Percentiles rank a stretch among this genome's conserved stretches.
These are phyloP conservation scores for Embidobia sp. DNA, from an alignment of 2,888 invertebrate genomes.

Conservation along the genomic window DNA sequence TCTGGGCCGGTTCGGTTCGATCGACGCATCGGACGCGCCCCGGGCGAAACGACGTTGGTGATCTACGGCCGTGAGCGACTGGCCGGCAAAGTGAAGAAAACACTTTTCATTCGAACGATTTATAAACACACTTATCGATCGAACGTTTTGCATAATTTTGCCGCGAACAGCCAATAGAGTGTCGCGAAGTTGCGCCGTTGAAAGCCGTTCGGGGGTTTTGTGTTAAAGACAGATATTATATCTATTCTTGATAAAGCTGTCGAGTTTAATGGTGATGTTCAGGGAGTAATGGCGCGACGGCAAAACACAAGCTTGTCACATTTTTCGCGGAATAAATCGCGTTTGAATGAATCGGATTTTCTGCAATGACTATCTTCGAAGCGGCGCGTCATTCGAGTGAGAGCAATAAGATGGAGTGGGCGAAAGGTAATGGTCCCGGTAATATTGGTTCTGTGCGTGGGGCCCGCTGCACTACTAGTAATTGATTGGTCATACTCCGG, in stretches of 20 bases:
- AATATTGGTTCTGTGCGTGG: slow-evolving; percentile 79
- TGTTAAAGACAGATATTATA: slow-evolving; percentile 32
- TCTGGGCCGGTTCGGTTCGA: slow-evolving; percentile 70
- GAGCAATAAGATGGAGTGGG: slow-evolving; percentile 73
- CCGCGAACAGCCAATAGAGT: background rate
- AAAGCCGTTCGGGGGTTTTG: slow-evolving; percentile 6
- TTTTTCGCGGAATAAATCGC: slow-evolving; percentile 53
- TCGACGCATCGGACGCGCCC: slow-evolving; percentile 74
- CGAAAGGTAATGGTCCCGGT: slow-evolving; percentile 79
- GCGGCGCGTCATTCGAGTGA: slow-evolving; percentile 49
- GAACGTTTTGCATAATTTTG: slow-evolving; percentile 38
- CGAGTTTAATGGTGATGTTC: slow-evolving; percentile 36
- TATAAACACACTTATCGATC: slow-evolving; percentile 48
- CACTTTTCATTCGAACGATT: slow-evolving; percentile 36
- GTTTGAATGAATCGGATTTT: slow-evolving; percentile 33
- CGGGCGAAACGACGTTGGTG: slow-evolving; percentile 78
- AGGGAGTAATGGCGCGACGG: slow-evolving; percentile 27
- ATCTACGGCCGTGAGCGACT: slow-evolving; percentile 70
- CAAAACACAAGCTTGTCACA: slow-evolving; percentile 43
- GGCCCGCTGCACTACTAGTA: slow-evolving; percentile 81
- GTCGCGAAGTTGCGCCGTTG: slow-evolving; percentile 11
- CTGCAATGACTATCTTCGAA: slow-evolving; percentile 49
- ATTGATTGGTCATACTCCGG: slow-evolving; percentile 81
- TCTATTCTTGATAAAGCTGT: slow-evolving; percentile 27
- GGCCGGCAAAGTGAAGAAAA: slow-evolving; percentile 29